Evolutionary conservation across 2,888 invertebrate species (phyloP).

Genomic region (Enoplolaimus lenunculus): DNA sequence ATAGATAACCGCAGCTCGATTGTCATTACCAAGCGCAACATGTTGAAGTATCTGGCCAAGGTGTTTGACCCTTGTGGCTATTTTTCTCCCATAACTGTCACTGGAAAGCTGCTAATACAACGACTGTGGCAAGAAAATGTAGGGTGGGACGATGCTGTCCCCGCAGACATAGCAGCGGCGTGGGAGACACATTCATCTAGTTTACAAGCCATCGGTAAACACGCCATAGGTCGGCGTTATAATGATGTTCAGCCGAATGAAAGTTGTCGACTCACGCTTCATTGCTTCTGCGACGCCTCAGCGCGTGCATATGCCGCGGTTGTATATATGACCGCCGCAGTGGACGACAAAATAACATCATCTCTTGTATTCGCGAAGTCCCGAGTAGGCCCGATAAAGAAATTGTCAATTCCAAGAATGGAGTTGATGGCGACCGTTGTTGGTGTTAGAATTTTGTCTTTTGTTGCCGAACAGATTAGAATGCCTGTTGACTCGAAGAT

Average conservation of each 20-base stretch:
- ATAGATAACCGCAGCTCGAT: neutral
- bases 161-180: neutral
- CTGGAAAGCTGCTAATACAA: conserved; percentile 8
- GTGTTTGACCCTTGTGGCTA: conserved; percentile 16
- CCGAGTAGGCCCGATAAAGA: conserved; percentile 28
- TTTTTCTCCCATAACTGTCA: conserved; percentile 3
- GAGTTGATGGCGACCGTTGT: conserved; percentile 22
- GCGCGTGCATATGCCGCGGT: conserved; percentile 27
- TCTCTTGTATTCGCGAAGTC: conserved; percentile 25
- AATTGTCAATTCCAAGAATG: conserved; percentile 25
- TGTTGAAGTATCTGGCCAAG: neutral
- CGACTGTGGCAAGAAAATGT: conserved; percentile 1
- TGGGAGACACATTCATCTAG: neutral
- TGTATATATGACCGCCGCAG: conserved; percentile 24
- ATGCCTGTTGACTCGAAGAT: conserved; percentile 21
- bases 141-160: conserved; percentile 13
- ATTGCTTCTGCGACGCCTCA: conserved; percentile 27
- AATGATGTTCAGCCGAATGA: neutral
- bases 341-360: neutral
- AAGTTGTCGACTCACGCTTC: neutral
- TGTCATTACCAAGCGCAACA: neutral
- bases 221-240: neutral
- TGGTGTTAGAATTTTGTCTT: conserved; percentile 20
- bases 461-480: conserved; percentile 25
- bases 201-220: neutral